phyloP scores from a whole-genome alignment of 1,140 invertebrate genomes.

The Pseudachorutes palmiensis region DNA sequence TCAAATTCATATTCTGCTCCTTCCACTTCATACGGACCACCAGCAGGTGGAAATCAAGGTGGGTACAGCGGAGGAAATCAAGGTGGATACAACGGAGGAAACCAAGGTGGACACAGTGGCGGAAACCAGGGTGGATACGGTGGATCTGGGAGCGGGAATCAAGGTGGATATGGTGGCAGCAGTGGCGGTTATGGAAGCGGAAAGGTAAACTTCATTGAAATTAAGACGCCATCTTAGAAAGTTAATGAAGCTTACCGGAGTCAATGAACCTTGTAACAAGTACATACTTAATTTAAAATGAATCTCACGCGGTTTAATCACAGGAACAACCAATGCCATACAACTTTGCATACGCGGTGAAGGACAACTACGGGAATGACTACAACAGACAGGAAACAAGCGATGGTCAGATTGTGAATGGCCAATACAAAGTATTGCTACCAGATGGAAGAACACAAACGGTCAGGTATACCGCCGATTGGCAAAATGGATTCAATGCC shows the following conservation, averaged over 20 bases:
- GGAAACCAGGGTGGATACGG: conserved; percentile 5
- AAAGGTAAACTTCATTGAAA: conserved; percentile 3
- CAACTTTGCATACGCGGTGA: conserved; percentile 68
- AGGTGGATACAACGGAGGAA: not conserved
- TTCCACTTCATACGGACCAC: conserved; percentile 13
- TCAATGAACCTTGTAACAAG: not conserved
- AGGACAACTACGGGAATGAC: conserved; percentile 63
- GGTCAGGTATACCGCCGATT: conserved; percentile 41
- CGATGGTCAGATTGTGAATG: conserved; percentile 60
- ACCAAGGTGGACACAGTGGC: conserved; percentile 20
- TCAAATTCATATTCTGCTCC: not conserved
- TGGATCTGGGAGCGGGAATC: conserved; percentile 13
- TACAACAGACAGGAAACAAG: conserved; percentile 60
- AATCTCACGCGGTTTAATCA: not conserved
- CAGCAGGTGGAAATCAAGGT: conserved; percentile 7
- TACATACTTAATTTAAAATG: not conserved
- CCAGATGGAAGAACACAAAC: conserved; percentile 50
- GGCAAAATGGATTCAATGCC: conserved; percentile 42
- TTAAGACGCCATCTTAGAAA: too few relatives aligned
- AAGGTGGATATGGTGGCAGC: conserved; percentile 10
- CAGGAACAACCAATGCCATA: conserved; percentile 55
- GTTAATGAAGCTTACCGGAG: too few relatives aligned
- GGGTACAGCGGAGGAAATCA: not conserved
- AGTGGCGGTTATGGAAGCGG: conserved; percentile 18
- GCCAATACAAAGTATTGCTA: conserved; percentile 63